phyloP scores from a whole-genome alignment of 2,113 vertebrate genomes.

The Capreolus pygargus region DNA sequence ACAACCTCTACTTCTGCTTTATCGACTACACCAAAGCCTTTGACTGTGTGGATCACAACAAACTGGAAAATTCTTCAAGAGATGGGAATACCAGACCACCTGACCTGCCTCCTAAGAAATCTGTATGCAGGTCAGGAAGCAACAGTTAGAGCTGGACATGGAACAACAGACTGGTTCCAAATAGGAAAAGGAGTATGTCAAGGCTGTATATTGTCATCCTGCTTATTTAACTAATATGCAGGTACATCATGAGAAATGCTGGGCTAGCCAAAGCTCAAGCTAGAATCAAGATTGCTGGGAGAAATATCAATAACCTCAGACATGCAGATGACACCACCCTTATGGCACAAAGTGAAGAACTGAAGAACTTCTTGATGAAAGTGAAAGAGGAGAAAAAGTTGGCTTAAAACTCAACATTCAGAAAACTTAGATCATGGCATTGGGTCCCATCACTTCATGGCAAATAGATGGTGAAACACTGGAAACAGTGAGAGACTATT shows the following conservation, averaged over 20 bases:
- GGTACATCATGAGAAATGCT: fast-evolving
- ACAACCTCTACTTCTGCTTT: neutral
- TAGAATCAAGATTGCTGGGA: neutral
- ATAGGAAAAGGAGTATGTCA: neutral
- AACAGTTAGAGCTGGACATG: neutral
- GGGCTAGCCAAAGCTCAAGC: neutral
- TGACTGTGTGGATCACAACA: neutral
- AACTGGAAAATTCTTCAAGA: neutral
- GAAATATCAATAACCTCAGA: neutral
- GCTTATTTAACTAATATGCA: neutral
- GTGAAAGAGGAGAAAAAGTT: neutral
- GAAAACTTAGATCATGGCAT: neutral
- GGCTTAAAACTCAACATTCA: neutral
- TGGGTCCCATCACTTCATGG: neutral
- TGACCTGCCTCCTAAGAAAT: neutral
- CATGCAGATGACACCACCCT: neutral
- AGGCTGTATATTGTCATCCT: neutral
- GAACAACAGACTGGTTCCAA: neutral
- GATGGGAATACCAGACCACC: neutral
- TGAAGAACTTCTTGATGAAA: neutral
- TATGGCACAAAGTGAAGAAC: neutral
- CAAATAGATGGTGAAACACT: neutral
- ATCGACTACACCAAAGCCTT: neutral
- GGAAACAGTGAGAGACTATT: neutral
- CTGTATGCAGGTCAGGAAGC: neutral